These are phyloP conservation scores for Anthrax anthrax DNA, from an alignment of 2,888 invertebrate species.

Conservation along the genomic window DNA sequence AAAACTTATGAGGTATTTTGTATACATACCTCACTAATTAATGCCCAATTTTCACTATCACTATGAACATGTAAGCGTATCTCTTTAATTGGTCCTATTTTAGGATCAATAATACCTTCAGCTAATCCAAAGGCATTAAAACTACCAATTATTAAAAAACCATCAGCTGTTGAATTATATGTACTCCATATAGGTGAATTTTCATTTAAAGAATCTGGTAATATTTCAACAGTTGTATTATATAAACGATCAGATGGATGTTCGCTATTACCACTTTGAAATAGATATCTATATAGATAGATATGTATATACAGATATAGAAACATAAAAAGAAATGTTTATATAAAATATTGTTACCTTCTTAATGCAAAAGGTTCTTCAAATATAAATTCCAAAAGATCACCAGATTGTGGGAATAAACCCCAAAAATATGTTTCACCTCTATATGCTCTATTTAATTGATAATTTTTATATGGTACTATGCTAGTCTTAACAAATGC, in stretches of 20 bases:
- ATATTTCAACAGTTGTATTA: slow-evolving; percentile 71
- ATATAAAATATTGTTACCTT: slow-evolving; percentile 36
- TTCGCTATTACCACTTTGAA: slow-evolving; percentile 79
- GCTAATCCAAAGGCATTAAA: slow-evolving; percentile 75
- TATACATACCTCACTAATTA: slow-evolving; percentile 70
- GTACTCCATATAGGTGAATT: slow-evolving; percentile 37
- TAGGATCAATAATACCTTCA: slow-evolving; percentile 49
- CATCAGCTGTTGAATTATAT: slow-evolving; percentile 48
- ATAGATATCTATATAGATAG: slow-evolving; percentile 47
- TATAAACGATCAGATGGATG: slow-evolving; percentile 79
- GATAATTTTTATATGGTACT: slow-evolving; percentile 64
- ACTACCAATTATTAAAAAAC: slow-evolving; percentile 54
- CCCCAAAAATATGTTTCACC: slow-evolving; percentile 91
- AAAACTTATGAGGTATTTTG: too few species aligned
- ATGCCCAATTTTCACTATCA: slow-evolving; percentile 77
- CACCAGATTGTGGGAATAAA: slow-evolving; percentile 65
- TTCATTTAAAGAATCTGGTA: slow-evolving; percentile 39
- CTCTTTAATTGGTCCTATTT: slow-evolving; percentile 51
- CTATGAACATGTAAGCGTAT: slow-evolving; percentile 65
- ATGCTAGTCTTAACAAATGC: slow-evolving; percentile 57
- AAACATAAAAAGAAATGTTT: neutral
- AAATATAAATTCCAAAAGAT: slow-evolving; percentile 68
- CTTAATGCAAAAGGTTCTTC: slow-evolving; percentile 51
- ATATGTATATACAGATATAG: neutral
- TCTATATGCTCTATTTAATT: slow-evolving; percentile 64